Percentiles rank a stretch among this genome's conserved stretches.
phyloP scores from a whole-genome alignment of 2,797 vertebrate genomes.

The Oreochromis grahami region DNA sequence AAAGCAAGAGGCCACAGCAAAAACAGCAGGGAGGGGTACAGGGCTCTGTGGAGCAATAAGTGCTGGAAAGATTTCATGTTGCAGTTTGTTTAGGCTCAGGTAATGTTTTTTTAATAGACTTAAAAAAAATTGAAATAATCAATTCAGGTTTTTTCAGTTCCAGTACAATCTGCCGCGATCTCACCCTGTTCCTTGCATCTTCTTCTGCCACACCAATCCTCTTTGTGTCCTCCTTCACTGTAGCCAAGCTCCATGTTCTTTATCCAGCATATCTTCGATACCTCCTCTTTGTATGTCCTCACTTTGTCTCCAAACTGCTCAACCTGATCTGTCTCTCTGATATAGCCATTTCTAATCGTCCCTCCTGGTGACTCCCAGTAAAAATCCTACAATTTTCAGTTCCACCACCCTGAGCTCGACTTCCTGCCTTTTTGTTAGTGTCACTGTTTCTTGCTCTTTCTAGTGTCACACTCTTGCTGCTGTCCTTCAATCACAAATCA shows the following conservation, averaged over 20 bases:
- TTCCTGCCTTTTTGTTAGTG: not conserved
- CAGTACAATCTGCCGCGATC: not conserved
- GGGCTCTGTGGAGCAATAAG: not conserved
- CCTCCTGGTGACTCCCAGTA: not conserved
- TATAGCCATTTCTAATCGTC: not conserved
- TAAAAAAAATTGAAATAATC: not conserved
- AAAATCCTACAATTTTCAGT: not conserved
- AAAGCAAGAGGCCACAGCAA: not conserved
- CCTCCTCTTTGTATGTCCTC: not conserved
- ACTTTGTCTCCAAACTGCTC: not conserved
- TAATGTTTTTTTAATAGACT: not conserved
- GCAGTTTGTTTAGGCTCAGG: not conserved
- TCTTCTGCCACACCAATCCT: not conserved
- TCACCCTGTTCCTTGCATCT: not conserved
- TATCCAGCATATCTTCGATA: not conserved
- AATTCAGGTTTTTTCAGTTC: not conserved
- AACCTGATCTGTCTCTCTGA: not conserved
- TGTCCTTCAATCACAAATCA: not conserved
- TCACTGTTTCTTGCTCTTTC: not conserved
- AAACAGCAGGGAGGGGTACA: not conserved
- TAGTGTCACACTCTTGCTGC: not conserved
- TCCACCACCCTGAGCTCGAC: not conserved
- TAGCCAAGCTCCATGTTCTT: not conserved
- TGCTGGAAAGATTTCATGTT: not conserved
- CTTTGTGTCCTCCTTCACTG: not conserved